Percentiles rank a stretch among this genome's conserved stretches.
Evolutionary conservation across 2,113 vertebrate genomes (phyloP).

Genomic region (Albula goreensis): DNA sequence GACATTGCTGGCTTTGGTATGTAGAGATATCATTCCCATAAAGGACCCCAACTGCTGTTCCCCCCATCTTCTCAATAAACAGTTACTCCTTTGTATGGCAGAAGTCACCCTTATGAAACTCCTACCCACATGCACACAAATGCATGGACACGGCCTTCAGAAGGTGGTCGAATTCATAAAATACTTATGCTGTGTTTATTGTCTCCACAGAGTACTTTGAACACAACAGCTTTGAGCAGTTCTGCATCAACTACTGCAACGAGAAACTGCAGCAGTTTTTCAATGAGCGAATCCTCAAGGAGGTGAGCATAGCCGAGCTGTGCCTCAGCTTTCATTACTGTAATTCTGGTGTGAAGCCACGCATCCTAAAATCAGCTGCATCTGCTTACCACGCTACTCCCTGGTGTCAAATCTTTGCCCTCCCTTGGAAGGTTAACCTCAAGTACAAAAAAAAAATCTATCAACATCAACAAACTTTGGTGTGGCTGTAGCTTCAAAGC

Average conservation of each 20-base stretch:
- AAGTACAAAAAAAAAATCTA: not conserved
- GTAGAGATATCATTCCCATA: conserved; percentile 32
- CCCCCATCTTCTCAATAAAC: too few species aligned
- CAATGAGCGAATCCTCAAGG: conserved; percentile 97
- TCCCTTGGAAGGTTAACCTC: not conserved
- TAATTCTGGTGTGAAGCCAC: not conserved
- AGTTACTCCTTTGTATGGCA: too few species aligned
- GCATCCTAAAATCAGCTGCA: not conserved
- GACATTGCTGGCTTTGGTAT: conserved; percentile 97
- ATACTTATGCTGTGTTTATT: not conserved
- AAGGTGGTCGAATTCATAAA: not conserved
- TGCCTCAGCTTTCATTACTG: not conserved
- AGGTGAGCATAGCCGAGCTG: conserved; percentile 70
- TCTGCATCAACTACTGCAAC: conserved; percentile 99
- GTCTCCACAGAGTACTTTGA: conserved; percentile 92
- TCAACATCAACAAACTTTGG: not conserved
- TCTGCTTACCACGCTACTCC: not conserved
- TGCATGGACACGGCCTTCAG: too few species aligned
- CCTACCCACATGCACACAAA: too few species aligned
- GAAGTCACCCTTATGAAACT: too few species aligned
- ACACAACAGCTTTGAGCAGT: conserved; percentile 99
- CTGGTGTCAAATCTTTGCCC: not conserved
- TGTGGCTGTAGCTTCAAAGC: not conserved
- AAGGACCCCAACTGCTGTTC: too few species aligned
- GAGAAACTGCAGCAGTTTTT: conserved; percentile 99